Base-by-base conservation (phyloP, 2,113 vertebrate genomes). In the Lepus americanus region DNA sequence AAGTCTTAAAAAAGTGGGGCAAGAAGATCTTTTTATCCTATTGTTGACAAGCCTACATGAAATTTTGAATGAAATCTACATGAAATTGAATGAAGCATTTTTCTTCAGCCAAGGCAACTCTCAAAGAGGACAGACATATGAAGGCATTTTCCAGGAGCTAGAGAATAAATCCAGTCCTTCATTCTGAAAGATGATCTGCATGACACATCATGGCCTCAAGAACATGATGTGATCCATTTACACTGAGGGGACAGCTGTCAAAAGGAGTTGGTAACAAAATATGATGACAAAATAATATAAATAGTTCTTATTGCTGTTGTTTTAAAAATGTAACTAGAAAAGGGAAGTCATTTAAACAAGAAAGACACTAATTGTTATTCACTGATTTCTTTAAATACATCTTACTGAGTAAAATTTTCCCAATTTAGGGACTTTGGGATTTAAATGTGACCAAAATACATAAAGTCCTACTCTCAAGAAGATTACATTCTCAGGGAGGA, bases 311-410 rank as follows among this genome's bases (percentile, higher is more conserved):
- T 27, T 64, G 16, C 33, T 85, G 23, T 33, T 44, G 3, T 79
- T 95, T 86, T 89, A 25, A 23, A 89, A 89, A 89, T 67, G 17
- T 92, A 22, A 59, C 72, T 49, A 55, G 13, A 67, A 73, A 20
- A 79, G 4, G 6, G 36, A 80, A 69, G 53, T 51, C 6, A 85
- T 63, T 85, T 33, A 67, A 88, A 49, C 5, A 49, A 25, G 33
- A 86, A 20, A 82, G 51, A 87, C 9, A 29, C 7, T 63, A 49
- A 83, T 17, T 85, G 3, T 63, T 91, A 69, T 67, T 80, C 1
- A 16, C 7, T 20, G 19, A 33, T 66, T 72, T 79, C 44, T 64
- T 78, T 74, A 66, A 69, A 76, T 17, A 36, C 4, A 73, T 70
- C 17, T 74, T 70, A 76, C 1, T 87, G 23, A 89, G 67, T 16